A percentile compares a stretch with the other conserved stretches of the same genome.
Evolutionary conservation across 2,797 vertebrate species (phyloP).

Genomic region (Arremon aurantiirostris): DNA sequence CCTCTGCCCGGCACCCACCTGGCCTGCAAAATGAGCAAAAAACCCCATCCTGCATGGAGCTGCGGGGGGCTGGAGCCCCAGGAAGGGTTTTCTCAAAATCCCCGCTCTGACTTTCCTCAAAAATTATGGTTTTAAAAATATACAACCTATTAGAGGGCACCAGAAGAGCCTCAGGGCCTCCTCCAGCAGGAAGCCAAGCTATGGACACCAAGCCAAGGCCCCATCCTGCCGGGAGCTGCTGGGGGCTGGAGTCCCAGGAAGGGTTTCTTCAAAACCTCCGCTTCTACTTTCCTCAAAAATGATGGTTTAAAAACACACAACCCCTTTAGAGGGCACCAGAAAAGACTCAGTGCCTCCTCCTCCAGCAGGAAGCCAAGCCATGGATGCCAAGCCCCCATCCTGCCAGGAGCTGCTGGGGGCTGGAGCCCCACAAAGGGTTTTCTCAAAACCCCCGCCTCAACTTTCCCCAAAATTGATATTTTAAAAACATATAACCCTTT

Average conservation of each 20-base stretch:
- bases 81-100: not conserved
- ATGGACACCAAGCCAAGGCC: no score
- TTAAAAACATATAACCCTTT: no score
- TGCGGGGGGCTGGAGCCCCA: fast-evolving
- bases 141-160: not conserved
- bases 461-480: no score
- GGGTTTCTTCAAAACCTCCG: not conserved
- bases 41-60: not conserved
- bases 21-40: not conserved
- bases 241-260: fast-evolving
- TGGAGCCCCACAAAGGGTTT: no score
- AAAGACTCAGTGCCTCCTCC: not conserved
- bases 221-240: not conserved
- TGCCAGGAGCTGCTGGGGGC: no score
- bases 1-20: not conserved
- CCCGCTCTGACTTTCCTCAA: fast-evolving
- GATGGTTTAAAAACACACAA: not conserved
- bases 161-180: not conserved
- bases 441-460: no score
- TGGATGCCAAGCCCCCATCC: no score
- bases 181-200: not conserved
- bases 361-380: not conserved
- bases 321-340: not conserved
- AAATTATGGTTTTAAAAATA: not conserved
- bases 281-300: fast-evolving